Conservation (phyloP, 2,113 vertebrate genomes). For the Pygathrix nemaeus region DNA sequence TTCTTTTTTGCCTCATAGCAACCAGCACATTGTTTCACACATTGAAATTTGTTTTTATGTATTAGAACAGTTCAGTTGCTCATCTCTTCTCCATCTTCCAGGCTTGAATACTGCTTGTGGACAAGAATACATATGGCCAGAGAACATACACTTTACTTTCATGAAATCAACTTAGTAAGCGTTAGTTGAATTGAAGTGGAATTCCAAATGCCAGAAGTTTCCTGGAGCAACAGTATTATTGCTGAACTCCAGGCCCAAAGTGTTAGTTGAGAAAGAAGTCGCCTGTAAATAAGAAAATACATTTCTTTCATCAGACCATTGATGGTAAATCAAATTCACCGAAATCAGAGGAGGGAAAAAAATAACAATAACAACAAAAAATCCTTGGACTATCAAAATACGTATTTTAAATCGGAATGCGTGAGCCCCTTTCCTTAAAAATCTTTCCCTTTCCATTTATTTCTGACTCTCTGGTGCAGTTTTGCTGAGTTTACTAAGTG, state of each 20-base stretch:
- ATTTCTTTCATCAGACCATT: not conserved
- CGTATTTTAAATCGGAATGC: not conserved
- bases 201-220: not conserved
- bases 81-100: not conserved
- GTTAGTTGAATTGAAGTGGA: not conserved
- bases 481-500: not conserved
- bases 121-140: not conserved
- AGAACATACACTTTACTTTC: not conserved
- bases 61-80: not conserved
- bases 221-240: not conserved
- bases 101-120: not conserved
- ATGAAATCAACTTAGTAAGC: not conserved
- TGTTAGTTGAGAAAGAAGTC: not conserved
- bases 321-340: not conserved
- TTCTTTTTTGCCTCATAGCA: not conserved
- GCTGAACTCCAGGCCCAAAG: not conserved
- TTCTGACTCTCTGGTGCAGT: not conserved
- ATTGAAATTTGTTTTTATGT: not conserved
- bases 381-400: not conserved
- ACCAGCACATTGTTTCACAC: not conserved
- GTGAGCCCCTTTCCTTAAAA: not conserved
- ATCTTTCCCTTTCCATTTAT: no score
- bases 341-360: not conserved
- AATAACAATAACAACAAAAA: not conserved
- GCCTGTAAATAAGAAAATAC: not conserved